Evolutionary conservation across 2,797 vertebrate species (phyloP).

Genomic region (Cheirogaleus major): DNA sequence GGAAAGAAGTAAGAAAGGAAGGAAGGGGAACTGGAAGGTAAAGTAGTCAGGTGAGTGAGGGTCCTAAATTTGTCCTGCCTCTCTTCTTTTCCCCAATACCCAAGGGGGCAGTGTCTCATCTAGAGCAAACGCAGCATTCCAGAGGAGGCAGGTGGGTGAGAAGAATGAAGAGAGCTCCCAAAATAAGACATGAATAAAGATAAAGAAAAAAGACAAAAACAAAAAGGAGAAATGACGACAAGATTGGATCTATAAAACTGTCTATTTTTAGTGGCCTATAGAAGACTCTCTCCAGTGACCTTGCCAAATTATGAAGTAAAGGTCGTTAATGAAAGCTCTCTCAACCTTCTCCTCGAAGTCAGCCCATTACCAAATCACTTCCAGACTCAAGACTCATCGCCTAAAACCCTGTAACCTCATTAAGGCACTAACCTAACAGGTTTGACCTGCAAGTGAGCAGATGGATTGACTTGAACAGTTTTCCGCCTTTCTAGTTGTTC

Average conservation of each 20-base stretch:
- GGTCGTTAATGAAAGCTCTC: conserved; percentile 2
- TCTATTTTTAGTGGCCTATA: conserved; percentile 45
- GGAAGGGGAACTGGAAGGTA: not conserved
- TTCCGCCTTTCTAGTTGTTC: not conserved
- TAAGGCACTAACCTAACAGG: not conserved
- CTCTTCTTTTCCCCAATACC: not conserved
- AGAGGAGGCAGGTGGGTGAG: not conserved
- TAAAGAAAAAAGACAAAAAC: not conserved
- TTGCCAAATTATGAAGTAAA: conserved; percentile 20
- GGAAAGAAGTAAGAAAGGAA: rapidly evolving
- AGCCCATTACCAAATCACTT: not conserved
- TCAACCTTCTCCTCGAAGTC: not conserved
- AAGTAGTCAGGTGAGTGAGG: not conserved
- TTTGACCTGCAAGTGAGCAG: not conserved
- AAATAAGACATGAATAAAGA: not conserved
- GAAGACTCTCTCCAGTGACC: not conserved
- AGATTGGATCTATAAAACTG: not conserved
- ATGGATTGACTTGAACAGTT: not conserved
- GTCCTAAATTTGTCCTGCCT: not conserved
- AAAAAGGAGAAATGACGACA: not conserved
- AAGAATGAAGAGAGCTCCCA: not conserved
- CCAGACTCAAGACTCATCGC: not conserved
- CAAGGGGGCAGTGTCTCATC: too few species aligned
- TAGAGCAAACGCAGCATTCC: not conserved
- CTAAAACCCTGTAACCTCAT: not conserved